A percentile compares a stretch with the other conserved stretches of the same genome.
Evolutionary conservation across 2,797 vertebrate species (phyloP).

Genomic region (Simalia tracyae): DNA sequence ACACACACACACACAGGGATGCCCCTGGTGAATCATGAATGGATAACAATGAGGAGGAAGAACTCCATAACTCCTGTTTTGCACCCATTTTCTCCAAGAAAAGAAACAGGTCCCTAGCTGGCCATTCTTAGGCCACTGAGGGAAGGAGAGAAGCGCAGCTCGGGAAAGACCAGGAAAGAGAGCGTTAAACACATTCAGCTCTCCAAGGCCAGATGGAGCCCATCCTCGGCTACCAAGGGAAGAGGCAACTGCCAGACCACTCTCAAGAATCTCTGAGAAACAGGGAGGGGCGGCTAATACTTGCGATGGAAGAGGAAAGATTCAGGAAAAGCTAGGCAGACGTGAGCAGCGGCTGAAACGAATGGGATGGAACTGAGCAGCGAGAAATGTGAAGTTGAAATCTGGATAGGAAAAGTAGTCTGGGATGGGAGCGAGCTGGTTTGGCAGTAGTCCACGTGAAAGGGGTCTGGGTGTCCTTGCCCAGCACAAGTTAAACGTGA

Average conservation of each 20-base stretch:
- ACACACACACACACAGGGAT: background rate
- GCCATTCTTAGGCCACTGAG: background rate
- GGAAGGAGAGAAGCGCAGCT: background rate
- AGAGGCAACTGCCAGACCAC: background rate
- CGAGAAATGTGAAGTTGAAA: background rate
- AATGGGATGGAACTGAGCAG: background rate
- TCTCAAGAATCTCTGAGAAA: background rate
- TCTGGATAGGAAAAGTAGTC: background rate
- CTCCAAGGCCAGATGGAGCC: background rate
- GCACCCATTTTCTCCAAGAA: background rate
- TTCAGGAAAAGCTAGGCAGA: background rate
- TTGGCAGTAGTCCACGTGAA: background rate
- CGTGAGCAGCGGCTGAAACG: background rate
- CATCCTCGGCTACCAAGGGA: background rate
- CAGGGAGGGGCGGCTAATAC: background rate
- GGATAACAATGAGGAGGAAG: background rate
- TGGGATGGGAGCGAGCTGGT: background rate
- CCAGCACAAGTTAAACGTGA: background rate
- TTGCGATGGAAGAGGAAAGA: background rate
- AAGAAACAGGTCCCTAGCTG: background rate
- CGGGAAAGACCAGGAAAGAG: background rate
- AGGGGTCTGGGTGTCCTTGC: background rate
- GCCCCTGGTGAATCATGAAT: background rate
- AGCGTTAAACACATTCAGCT: background rate
- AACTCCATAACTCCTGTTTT: background rate